Evolutionary conservation across 2,113 vertebrate species (phyloP), one percentile per base, ranked within the genome.

Genomic region (Phalacrocorax carbo): DNA sequence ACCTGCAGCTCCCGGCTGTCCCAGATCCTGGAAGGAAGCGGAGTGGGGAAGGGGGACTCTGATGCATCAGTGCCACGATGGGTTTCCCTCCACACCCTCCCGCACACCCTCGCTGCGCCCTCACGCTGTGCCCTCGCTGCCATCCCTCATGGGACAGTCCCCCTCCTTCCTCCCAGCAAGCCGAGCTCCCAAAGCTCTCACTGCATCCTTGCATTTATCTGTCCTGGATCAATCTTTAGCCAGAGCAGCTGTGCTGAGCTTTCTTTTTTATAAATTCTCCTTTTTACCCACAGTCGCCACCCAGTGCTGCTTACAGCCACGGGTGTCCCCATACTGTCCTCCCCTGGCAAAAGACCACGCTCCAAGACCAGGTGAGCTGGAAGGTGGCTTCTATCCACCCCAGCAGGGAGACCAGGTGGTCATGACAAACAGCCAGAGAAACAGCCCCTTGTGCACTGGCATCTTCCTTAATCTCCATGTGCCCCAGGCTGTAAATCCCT

Each of bases 1-100:
- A 99, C 98, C 97, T 98, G 99, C 97, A 99, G 99, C 7, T 97
- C 95, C 65, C 99, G 99, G 93, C 98, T 99, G 97, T 99, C 99
- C 99, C 99, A 99, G 44, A 99, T 95, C 96, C 99, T 99, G 98
- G 40, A 85, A 82, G 58, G 60, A 55, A 75, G 7, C 3, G 15
- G 36, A 57, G 15, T 0, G 7, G 49, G 22, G 22, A 42, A 8
- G 36, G 58, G 19, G 4, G 29, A 5, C 32, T 22, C 30, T 5
- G 23, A n/a, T 5, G 3, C 57, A 6, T 5, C 18, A 2, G 1
- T 23, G 5, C 40, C 42, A 4, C 0, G 0, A 9, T 0, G 8
- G 38, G 52, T 22, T 42, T 25, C 32, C 38, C 66, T 30, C 15
- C 0, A 3, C 5, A 42, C 44, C 30, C 60, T 52, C 77, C 48